These are phyloP conservation scores for Neelides folsomi DNA, from an alignment of 2,888 invertebrate genomes.

Conservation along the genomic window DNA sequence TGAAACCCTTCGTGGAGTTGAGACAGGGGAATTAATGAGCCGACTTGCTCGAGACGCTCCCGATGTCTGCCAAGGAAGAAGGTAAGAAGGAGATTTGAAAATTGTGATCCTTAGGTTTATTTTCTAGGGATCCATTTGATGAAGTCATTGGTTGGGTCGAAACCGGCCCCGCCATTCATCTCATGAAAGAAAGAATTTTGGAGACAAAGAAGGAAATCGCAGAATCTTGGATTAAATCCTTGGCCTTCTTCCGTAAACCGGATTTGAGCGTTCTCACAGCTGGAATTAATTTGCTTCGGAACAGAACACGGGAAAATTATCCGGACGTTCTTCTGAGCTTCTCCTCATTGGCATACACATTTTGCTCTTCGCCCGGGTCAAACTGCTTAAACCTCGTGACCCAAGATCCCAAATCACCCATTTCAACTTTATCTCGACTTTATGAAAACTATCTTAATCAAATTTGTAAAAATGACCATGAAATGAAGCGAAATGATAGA, in stretches of 20 bases:
- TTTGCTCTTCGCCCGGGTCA: constrained; percentile 41
- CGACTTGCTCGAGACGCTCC: constrained; percentile 27
- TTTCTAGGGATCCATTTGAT: constrained; percentile 57
- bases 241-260: constrained; percentile 59
- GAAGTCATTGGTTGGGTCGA: constrained; percentile 79
- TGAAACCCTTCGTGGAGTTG: constrained; percentile 22
- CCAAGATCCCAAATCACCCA: constrained; percentile 39
- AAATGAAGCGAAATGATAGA: too few species aligned
- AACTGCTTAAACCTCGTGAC: too few species aligned
- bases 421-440: constrained; percentile 21
- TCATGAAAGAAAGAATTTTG: constrained; percentile 71
- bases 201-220: constrained; percentile 49
- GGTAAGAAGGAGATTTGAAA: constrained; percentile 16
- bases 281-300: constrained; percentile 35
- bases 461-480: too few species aligned
- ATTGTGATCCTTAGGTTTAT: not conserved
- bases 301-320: constrained; percentile 38
- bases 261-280: constrained; percentile 26
- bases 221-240: constrained; percentile 69
- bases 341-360: constrained; percentile 56
- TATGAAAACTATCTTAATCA: constrained; percentile 30
- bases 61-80: constrained; percentile 29
- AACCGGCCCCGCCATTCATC: constrained; percentile 62
- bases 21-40: constrained; percentile 15
- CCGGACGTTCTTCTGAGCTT: constrained; percentile 52